Conservation (phyloP, 2,113 vertebrate species). For the Carassius carassius region DNA sequence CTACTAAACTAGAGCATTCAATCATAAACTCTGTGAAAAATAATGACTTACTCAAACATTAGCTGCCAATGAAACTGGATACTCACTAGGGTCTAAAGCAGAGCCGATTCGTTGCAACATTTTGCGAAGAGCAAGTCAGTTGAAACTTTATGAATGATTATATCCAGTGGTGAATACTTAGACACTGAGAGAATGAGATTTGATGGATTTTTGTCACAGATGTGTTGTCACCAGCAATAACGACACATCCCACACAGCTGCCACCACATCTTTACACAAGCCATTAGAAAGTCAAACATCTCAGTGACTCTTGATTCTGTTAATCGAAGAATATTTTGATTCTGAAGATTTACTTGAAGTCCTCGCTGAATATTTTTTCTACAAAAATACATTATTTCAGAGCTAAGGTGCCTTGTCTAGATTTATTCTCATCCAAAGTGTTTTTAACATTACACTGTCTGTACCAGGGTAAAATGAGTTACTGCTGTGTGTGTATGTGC, state of each 20-base stretch:
- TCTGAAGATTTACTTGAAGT: no score
- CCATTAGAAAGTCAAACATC: neutral
- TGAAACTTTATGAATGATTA: neutral
- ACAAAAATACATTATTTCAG: neutral
- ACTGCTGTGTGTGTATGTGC: neutral
- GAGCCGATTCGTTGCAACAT: neutral
- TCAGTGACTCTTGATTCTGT: neutral
- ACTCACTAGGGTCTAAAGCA: no score
- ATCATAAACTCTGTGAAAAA: neutral
- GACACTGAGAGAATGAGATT: neutral
- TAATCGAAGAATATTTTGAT: no score
- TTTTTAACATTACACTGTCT: neutral
- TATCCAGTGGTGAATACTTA: neutral
- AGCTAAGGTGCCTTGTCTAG: neutral
- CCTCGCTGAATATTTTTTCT: neutral
- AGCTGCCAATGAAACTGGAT: neutral
- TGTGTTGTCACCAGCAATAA: conserved; percentile 2
- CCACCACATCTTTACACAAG: neutral
- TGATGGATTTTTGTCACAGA: conserved; percentile 11
- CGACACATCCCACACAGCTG: neutral
- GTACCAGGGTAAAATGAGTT: neutral
- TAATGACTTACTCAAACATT: neutral
- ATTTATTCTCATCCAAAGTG: neutral
- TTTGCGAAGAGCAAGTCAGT: neutral
- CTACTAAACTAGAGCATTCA: neutral